Evolutionary conservation across 2,113 vertebrate genomes (phyloP), one percentile per base, ranked within the genome.

Genomic region (Chinchilla lanigera): DNA sequence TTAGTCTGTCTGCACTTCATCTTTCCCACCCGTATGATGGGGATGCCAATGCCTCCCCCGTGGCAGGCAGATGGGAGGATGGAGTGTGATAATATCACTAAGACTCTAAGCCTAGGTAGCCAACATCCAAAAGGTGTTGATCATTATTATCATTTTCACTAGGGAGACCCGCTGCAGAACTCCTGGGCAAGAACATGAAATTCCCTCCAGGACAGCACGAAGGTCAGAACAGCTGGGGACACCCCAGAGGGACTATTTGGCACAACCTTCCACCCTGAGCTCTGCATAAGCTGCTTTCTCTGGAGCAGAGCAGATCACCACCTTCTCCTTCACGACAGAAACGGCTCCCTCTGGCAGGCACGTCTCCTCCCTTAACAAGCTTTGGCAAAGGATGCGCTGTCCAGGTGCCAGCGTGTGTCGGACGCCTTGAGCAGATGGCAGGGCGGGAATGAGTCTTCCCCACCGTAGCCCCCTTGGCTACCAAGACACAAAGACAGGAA

Each of bases 391-490:
- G 96, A 44, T 1, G 4, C 73, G 20, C 90, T 65, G 28, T 30
- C 73, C 78, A 83, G 63, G 96, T 94, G 98, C 95, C 98, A 97
- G 19, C 26, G 92, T 75, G 89, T 95, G 96, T 5, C 33, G 35
- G 78, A 83, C 82, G 96, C 95, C 92, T 97, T 7, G 2, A 96
- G 97, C 98, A 98, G 98, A 98, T 98, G 98, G 98, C 86, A 93
- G 71, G 90, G 95, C 1, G 6, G 67, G 96, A 58, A 44, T 1
- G 94, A 95, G 71, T 94, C 71, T 88, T 95, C 80, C 67, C 96
- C 61, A 17, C 44, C 2, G 58, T 5, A 56, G n/a, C 97, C 85
- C 89, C 2, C 78, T 86, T 94, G 96, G 85, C 71, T 81, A 85
- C 91, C 30, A 89, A 88, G 86, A 89, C 93, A 61, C 87, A 65